phyloP scores from a whole-genome alignment of 1,140 invertebrate species.

The Delia radicum region DNA sequence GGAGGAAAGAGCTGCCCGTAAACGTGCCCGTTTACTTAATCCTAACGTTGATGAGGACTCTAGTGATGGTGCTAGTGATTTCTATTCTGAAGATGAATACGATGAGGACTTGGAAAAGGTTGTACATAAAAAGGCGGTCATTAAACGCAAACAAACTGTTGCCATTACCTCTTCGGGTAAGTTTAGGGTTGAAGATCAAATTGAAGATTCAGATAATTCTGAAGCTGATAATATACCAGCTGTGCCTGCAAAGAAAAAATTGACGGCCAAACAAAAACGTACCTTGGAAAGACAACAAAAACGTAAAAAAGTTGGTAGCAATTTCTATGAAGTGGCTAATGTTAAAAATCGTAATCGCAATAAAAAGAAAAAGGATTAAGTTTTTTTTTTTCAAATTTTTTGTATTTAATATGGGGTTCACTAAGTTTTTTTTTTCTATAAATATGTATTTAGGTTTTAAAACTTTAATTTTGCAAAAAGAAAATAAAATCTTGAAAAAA shows the following conservation, averaged over 20 bases:
- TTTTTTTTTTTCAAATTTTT: not conserved
- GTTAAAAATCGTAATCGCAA: slow-evolving; percentile 75
- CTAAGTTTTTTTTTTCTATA: not conserved
- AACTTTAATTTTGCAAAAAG: not conserved
- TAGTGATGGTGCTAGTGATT: slow-evolving; percentile 62
- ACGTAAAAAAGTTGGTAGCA: slow-evolving; percentile 85
- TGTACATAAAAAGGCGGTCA: slow-evolving; percentile 57
- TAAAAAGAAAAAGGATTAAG: slow-evolving; percentile 41
- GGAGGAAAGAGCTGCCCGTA: slow-evolving; percentile 53
- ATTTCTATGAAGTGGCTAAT: slow-evolving; percentile 91
- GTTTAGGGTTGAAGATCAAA: slow-evolving; percentile 58
- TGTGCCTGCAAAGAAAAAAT: slow-evolving; percentile 51
- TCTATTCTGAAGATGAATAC: slow-evolving; percentile 64
- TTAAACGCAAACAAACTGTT: slow-evolving; percentile 46
- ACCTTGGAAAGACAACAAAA: slow-evolving; percentile 72
- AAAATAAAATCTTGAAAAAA: not conserved
- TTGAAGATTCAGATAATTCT: slow-evolving; percentile 46
- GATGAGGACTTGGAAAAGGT: slow-evolving; percentile 53
- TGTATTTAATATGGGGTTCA: not conserved
- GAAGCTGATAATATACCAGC: slow-evolving; percentile 39
- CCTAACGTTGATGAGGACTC: slow-evolving; percentile 53
- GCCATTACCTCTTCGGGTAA: slow-evolving; percentile 61
- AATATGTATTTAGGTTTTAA: no score
- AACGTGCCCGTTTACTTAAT: slow-evolving; percentile 42
- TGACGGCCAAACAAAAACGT: slow-evolving; percentile 77